Evolutionary conservation across 2,797 vertebrate genomes (phyloP).

Genomic region (Danionella dracula): DNA sequence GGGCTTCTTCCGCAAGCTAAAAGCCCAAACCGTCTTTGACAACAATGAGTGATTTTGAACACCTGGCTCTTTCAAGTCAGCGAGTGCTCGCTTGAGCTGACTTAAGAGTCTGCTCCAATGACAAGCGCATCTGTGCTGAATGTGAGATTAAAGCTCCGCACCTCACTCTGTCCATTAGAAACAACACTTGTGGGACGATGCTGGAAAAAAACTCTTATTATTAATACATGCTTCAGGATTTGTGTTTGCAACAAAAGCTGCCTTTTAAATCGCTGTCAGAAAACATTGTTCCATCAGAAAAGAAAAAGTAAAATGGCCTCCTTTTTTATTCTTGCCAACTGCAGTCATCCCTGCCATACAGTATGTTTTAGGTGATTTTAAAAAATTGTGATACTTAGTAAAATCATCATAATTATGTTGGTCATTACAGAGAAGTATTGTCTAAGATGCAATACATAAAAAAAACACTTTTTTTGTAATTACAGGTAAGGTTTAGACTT

Average conservation of each 20-base stretch:
- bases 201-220: conserved; percentile 31
- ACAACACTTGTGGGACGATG: conserved; percentile 40
- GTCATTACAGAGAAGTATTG: no score
- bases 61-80: conserved; percentile 41
- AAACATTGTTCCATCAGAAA: conserved; percentile 30
- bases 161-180: conserved; percentile 39
- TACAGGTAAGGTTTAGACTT: no score
- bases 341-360: not conserved
- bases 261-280: conserved; percentile 42
- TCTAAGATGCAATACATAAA: no score
- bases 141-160: conserved; percentile 39
- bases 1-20: conserved; percentile 40
- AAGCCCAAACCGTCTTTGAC: conserved; percentile 41
- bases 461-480: no score
- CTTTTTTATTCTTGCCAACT: conserved; percentile 20
- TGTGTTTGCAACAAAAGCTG: conserved; percentile 35
- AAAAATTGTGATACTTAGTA: no score
- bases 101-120: conserved; percentile 35
- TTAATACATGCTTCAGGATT: conserved; percentile 40
- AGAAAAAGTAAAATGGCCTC: conserved; percentile 27
- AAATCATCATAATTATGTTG: no score
- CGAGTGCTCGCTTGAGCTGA: conserved; percentile 25
- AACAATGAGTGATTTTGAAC: conserved; percentile 41
- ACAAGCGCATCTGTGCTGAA: conserved; percentile 42
- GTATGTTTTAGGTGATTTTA: not conserved